phyloP scores from a whole-genome alignment of 2,113 vertebrate species.

The Corythornis cristatus region DNA sequence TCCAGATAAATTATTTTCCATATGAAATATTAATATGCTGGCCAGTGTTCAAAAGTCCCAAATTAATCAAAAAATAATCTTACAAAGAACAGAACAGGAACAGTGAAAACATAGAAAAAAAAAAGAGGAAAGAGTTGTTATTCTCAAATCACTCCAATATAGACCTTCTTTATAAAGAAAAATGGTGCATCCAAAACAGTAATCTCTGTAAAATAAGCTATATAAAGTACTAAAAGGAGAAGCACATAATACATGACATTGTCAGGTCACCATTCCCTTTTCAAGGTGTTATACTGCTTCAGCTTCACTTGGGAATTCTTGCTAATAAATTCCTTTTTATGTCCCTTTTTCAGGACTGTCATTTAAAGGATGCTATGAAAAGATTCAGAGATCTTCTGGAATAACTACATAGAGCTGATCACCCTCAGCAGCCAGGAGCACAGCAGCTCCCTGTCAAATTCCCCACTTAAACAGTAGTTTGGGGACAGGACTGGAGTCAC shows the following conservation, averaged over 20 bases:
- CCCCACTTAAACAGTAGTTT: not conserved
- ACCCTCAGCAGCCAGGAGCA: not conserved
- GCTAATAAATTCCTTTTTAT: slow-evolving; percentile 42
- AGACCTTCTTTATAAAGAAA: slow-evolving; percentile 43
- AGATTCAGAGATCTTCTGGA: not conserved
- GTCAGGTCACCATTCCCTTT: slow-evolving; percentile 38
- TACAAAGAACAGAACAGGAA: not conserved
- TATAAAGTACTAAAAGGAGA: slow-evolving; percentile 23
- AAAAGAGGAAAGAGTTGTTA: not conserved
- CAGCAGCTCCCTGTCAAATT: not conserved
- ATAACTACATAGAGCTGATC: not conserved
- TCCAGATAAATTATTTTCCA: not conserved
- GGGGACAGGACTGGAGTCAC: not conserved
- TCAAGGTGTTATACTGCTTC: slow-evolving; percentile 15
- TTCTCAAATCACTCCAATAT: slow-evolving; percentile 14
- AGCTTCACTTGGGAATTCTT: slow-evolving; percentile 45
- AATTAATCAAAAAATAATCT: not conserved
- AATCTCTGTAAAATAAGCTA: slow-evolving; percentile 28
- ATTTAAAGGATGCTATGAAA: not conserved
- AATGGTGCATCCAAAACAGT: not conserved
- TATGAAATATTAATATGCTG: not conserved
- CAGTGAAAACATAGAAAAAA: not conserved
- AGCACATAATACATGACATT: slow-evolving; percentile 27
- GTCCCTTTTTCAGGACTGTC: not conserved
- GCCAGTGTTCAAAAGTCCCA: not conserved